Conservation (phyloP, 2,888 invertebrate genomes). For the Cerastis rubricosa region DNA sequence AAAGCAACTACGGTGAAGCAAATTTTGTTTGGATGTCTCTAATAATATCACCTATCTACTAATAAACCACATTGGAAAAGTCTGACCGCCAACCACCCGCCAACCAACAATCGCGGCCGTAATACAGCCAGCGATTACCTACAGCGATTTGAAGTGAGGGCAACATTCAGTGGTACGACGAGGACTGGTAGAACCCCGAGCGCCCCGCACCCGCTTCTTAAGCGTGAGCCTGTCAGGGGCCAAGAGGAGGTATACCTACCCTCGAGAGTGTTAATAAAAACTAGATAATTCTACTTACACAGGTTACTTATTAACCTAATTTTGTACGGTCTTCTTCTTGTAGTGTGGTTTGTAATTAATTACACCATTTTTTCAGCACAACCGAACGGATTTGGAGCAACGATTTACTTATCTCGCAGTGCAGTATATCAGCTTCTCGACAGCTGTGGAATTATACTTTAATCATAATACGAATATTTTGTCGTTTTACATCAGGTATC, state of each 20-base stretch:
- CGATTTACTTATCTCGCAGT: slow-evolving; percentile 5
- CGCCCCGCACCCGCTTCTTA: no score
- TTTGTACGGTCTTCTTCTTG: background rate
- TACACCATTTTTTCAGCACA: background rate
- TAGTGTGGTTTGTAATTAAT: background rate
- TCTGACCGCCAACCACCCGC: no score
- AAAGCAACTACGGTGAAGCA: no score
- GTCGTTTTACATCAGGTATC: slow-evolving; percentile 2
- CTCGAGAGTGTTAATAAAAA: background rate
- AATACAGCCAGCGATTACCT: no score
- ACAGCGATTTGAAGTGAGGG: no score
- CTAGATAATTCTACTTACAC: background rate
- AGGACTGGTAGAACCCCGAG: no score
- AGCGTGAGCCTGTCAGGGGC: no score
- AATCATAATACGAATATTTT: slow-evolving; percentile 7
- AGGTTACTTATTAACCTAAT: background rate
- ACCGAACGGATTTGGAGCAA: slow-evolving; percentile 17
- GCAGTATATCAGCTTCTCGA: background rate
- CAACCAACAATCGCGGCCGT: no score
- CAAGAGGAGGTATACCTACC: background rate
- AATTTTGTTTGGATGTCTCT: no score
- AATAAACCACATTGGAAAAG: no score
- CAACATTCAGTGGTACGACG: no score
- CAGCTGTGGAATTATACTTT: slow-evolving; percentile 12
- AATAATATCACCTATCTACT: no score